These are phyloP conservation scores for Nymphalis polychloros DNA, from an alignment of 2,888 invertebrate genomes.

Conservation along the genomic window DNA sequence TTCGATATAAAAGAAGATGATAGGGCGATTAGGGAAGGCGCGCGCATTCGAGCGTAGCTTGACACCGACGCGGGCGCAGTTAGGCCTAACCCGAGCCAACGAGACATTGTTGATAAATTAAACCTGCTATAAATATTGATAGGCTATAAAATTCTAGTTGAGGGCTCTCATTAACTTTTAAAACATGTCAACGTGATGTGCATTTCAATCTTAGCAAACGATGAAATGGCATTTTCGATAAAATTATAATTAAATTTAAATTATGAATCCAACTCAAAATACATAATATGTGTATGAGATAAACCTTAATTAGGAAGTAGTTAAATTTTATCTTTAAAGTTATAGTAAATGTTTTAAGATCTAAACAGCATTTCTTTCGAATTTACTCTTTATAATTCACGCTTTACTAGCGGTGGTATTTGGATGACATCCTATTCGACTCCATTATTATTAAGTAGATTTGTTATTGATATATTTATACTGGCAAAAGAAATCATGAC, in stretches of 20 bases:
- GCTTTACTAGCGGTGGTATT: too few relatives aligned
- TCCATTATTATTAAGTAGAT: too few relatives aligned
- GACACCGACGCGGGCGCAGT: constrained; percentile 61
- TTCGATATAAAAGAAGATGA: constrained; percentile 68
- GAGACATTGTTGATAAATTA: constrained; percentile 67
- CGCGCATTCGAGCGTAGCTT: constrained; percentile 60
- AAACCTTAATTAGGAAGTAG: background rate
- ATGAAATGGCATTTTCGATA: constrained; percentile 3
- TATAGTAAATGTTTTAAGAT: too few relatives aligned
- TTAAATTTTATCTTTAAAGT: too few relatives aligned
- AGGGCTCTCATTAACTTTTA: constrained; percentile 29
- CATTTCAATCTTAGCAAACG: constrained; percentile 17
- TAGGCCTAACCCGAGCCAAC: constrained; percentile 73
- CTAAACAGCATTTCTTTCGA: too few relatives aligned
- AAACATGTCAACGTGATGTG: constrained; percentile 28
- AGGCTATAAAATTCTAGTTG: constrained; percentile 55
- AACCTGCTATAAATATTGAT: constrained; percentile 55
- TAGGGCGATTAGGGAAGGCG: constrained; percentile 65
- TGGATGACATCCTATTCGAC: too few relatives aligned
- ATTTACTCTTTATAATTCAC: too few relatives aligned
- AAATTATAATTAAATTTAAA: background rate
- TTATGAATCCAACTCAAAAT: background rate
- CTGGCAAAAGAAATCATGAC: too few relatives aligned
- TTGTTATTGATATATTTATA: too few relatives aligned
- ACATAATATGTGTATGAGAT: background rate